Evolutionary conservation across 2,113 vertebrate species (phyloP).

Genomic region (Clarias macrocephalus): DNA sequence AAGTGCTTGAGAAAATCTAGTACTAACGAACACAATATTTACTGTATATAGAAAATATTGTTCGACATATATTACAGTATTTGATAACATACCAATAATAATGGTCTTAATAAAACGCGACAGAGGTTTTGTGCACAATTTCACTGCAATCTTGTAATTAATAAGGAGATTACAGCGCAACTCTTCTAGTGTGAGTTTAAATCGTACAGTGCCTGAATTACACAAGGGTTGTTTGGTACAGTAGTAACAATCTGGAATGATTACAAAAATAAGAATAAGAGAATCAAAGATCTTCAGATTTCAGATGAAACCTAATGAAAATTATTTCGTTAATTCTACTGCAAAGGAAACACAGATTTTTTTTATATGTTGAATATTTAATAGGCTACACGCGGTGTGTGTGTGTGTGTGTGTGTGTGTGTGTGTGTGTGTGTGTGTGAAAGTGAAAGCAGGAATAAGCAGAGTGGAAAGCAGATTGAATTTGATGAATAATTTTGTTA

Average conservation of each 20-base stretch:
- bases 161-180: background rate
- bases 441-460: background rate
- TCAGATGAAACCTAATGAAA: background rate
- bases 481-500: background rate
- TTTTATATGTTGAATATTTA: background rate
- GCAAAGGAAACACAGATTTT: no score
- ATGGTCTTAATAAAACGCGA: background rate
- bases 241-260: no score
- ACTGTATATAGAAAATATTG: no score
- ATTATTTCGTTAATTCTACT: background rate
- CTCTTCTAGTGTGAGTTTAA: background rate
- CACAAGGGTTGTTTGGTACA: no score
- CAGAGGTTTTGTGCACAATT: background rate
- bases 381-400: no score
- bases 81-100: background rate
- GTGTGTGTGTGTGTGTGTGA: no score
- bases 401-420: no score
- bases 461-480: background rate
- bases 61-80: no score
- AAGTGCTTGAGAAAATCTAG: background rate
- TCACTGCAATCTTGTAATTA: background rate
- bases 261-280: no score
- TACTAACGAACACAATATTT: background rate
- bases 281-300: no score
- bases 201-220: background rate